phyloP scores from a whole-genome alignment of 2,797 vertebrate species.

The Alosa sapidissima region DNA sequence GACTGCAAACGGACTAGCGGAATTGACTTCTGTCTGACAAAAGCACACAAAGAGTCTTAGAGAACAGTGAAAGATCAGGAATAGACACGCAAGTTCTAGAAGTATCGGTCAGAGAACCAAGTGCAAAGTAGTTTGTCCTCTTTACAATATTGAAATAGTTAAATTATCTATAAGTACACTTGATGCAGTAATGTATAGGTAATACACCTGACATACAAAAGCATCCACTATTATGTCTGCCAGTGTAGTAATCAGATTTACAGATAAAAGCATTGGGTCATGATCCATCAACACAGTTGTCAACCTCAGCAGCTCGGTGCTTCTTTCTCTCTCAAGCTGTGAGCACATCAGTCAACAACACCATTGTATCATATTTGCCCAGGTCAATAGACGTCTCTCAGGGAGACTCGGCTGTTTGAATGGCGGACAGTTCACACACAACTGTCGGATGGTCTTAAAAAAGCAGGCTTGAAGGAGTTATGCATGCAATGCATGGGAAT shows the following conservation, averaged over 20 bases:
- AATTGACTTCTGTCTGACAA: not conserved
- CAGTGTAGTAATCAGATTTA: not conserved
- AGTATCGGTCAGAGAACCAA: not conserved
- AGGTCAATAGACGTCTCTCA: constrained; percentile 8
- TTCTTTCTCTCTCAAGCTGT: not conserved
- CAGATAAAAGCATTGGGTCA: not conserved
- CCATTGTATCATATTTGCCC: constrained; percentile 21
- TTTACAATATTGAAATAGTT: not conserved
- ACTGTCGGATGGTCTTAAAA: not conserved
- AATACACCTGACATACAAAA: not conserved
- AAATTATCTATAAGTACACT: not conserved
- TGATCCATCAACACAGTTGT: constrained; percentile 9
- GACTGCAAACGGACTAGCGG: not conserved
- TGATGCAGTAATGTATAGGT: not conserved
- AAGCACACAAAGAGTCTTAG: not conserved
- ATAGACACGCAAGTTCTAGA: not conserved
- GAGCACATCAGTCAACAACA: constrained; percentile 18
- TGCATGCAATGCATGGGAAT: constrained; percentile 17
- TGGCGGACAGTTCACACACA: constrained; percentile 24
- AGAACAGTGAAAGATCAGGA: not conserved
- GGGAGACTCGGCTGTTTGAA: constrained; percentile 5
- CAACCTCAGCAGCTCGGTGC: not conserved
- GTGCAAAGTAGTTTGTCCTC: not conserved
- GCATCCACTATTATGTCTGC: not conserved
- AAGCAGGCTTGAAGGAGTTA: not conserved